Percentiles rank a stretch among this genome's conserved stretches.
phyloP scores from a whole-genome alignment of 1,140 invertebrate species.

The Leptinotarsa texana region DNA sequence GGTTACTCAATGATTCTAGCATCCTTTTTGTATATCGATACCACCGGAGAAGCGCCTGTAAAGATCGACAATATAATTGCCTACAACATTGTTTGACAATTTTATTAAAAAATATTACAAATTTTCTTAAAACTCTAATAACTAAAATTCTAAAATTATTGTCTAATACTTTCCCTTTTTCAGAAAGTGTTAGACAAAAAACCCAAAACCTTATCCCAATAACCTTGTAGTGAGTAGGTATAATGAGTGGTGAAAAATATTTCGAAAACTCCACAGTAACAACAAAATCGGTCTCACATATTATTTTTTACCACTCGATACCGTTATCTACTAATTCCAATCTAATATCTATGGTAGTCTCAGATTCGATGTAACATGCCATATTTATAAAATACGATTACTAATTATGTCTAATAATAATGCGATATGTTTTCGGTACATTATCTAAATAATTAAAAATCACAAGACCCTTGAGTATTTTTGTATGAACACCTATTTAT shows the following conservation, averaged over 20 bases:
- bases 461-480: too few species aligned
- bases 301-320: conserved; percentile 1
- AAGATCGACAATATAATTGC: too few species aligned
- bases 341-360: neutral
- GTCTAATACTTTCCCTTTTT: neutral
- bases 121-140: too few species aligned
- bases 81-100: too few species aligned
- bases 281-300: neutral
- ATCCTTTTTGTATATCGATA: too few species aligned
- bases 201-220: neutral
- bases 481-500: too few species aligned
- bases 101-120: too few species aligned
- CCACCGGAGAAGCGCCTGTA: too few species aligned
- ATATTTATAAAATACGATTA: too few species aligned
- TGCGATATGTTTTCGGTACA: neutral
- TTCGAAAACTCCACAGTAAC: neutral
- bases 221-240: neutral
- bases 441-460: too few species aligned
- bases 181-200: neutral
- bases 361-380: too few species aligned
- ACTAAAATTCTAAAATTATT: neutral
- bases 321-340: neutral
- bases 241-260: conserved; percentile 1
- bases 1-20: too few species aligned
- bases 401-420: neutral